Evolutionary conservation across 1,140 invertebrate genomes (phyloP).

Genomic region (Diachasma alloeum): DNA sequence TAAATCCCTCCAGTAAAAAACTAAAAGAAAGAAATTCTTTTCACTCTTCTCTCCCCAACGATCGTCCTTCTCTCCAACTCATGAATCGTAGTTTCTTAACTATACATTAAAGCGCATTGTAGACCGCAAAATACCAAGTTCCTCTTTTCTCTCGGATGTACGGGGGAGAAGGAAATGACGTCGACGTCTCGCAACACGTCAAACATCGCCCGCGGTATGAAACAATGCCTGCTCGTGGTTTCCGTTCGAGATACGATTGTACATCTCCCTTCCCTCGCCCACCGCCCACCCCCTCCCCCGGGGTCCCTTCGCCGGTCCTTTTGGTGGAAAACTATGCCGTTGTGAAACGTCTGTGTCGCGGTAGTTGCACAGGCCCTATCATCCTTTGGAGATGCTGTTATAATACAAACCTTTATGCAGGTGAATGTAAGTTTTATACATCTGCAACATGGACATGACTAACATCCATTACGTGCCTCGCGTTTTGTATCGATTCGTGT

Average conservation of each 20-base stretch:
- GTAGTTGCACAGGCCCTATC: not conserved
- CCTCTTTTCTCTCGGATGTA: constrained; percentile 41
- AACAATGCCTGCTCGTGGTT: constrained; percentile 55
- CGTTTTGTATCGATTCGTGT: not conserved
- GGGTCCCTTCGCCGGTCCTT: constrained; percentile 21
- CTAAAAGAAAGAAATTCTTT: no score
- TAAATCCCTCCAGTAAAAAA: no score
- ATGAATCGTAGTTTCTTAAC: not conserved
- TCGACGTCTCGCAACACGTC: constrained; percentile 49
- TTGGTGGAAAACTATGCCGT: constrained; percentile 7
- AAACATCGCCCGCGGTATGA: constrained; percentile 46
- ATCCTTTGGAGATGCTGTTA: constrained; percentile 2
- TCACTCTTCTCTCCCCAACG: not conserved
- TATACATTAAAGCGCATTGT: not conserved
- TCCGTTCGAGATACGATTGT: constrained; percentile 62
- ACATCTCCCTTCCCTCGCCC: constrained; percentile 18
- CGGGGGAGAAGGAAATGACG: constrained; percentile 60
- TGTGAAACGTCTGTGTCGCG: not conserved
- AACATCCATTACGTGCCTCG: constrained; percentile 32
- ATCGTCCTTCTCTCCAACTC: not conserved
- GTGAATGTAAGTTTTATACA: not conserved
- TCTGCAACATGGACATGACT: constrained; percentile 22
- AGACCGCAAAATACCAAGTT: not conserved
- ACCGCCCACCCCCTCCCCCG: constrained; percentile 34
- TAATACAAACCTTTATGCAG: not conserved